phyloP scores from a whole-genome alignment of 2,113 vertebrate genomes.

The Manacus vitellinus region DNA sequence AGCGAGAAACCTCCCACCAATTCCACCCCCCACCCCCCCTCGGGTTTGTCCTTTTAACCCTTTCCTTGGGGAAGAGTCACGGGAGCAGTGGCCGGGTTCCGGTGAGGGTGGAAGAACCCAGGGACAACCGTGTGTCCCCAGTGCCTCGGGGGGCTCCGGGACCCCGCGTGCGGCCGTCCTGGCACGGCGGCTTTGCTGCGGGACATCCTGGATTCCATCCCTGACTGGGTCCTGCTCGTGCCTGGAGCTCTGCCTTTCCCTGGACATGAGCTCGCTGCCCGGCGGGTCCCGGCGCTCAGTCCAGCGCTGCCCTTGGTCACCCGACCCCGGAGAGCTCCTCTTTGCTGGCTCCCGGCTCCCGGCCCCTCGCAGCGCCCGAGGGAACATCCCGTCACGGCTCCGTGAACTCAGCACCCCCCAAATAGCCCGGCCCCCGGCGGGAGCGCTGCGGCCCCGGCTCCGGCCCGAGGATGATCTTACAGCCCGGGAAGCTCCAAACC shows the following conservation, averaged over 20 bases:
- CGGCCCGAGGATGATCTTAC: neutral
- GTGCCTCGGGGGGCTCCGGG: accelerated
- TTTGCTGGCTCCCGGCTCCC: neutral
- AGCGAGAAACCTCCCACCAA: neutral
- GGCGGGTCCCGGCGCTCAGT: accelerated
- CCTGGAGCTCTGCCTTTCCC: neutral
- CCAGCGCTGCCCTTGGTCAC: neutral
- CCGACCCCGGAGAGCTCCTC: neutral
- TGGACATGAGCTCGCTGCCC: neutral
- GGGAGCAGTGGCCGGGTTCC: neutral
- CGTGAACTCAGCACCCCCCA: neutral
- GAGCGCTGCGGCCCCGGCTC: neutral
- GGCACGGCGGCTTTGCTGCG: neutral
- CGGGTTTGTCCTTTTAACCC: neutral
- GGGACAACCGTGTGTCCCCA: neutral
- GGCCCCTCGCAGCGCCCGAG: neutral
- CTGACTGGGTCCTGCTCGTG: neutral
- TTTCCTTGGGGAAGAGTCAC: neutral
- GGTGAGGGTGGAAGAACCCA: accelerated
- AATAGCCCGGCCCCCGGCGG: neutral
- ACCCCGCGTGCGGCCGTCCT: neutral
- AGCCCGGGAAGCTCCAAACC: neutral
- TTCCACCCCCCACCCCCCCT: neutral
- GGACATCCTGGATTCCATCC: accelerated
- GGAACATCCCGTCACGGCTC: neutral